phyloP scores from a whole-genome alignment of 35 echinoderm and acorn worm genomes.

The Apostichopus japonicus region DNA sequence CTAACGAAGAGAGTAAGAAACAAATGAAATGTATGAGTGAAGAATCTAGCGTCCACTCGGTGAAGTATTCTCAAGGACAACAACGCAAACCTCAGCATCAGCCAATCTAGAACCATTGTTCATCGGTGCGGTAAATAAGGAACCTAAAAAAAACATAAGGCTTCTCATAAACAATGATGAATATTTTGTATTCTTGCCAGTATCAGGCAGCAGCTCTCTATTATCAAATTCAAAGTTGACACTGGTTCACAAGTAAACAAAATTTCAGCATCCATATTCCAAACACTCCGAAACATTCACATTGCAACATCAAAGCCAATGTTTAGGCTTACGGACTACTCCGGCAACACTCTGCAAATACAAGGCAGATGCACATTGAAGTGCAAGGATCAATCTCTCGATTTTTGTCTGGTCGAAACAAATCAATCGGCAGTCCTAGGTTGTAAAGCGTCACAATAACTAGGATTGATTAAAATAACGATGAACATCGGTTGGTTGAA shows the following conservation, averaged over 20 bases:
- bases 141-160: not conserved
- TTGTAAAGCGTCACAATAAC: not conserved
- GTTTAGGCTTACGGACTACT: not conserved
- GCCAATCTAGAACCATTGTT: constrained; percentile 23
- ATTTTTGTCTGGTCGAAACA: constrained; percentile 31
- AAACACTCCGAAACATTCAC: not conserved
- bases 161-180: not conserved
- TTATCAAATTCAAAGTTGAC: constrained; percentile 24
- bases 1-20: constrained; percentile 24
- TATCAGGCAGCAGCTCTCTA: not conserved
- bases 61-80: not conserved
- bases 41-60: constrained; percentile 19
- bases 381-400: no score
- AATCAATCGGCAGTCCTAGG: not conserved
- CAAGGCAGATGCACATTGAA: not conserved
- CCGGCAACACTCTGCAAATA: not conserved
- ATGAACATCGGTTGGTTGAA: not conserved
- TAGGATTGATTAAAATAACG: not conserved
- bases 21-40: constrained; percentile 19
- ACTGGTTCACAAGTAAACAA: constrained; percentile 6
- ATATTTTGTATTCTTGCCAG: not conserved
- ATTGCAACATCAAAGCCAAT: not conserved
- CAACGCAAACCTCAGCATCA: not conserved
- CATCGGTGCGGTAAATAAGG: constrained; percentile 20
- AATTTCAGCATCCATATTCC: not conserved